phyloP scores from a whole-genome alignment of 2,797 vertebrate genomes.

The Tapera naevia region DNA sequence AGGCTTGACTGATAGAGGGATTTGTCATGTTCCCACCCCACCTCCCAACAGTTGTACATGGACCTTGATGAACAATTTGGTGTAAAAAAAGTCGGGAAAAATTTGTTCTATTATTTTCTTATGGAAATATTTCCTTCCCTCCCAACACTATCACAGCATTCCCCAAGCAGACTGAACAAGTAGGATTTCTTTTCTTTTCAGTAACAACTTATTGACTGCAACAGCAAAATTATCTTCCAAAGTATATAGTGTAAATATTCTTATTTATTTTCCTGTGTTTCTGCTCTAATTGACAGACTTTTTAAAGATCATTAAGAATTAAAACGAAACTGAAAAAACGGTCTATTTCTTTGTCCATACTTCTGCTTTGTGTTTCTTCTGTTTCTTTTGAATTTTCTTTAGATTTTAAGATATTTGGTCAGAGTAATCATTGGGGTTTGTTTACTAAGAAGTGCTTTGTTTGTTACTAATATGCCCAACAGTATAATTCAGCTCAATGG shows the following conservation, averaged over 20 bases:
- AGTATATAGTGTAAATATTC: neutral
- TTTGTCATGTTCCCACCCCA: accelerated
- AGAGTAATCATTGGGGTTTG: neutral
- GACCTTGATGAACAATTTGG: neutral
- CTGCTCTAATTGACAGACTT: neutral
- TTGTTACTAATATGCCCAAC: neutral
- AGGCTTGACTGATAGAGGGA: neutral
- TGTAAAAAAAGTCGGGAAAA: neutral
- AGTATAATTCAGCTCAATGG: neutral
- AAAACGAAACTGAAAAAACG: neutral
- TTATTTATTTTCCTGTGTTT: neutral
- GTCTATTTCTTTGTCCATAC: neutral
- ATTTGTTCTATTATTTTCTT: neutral
- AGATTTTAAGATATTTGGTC: neutral
- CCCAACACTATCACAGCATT: neutral
- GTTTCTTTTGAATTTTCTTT: neutral
- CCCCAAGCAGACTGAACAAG: neutral
- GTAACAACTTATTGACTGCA: neutral
- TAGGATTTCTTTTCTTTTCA: neutral
- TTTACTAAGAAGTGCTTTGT: neutral
- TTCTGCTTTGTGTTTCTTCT: neutral
- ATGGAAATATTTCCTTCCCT: neutral
- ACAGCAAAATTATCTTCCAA: neutral
- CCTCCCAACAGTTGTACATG: neutral
- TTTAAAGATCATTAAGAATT: neutral